Conservation (phyloP, 2,113 vertebrate genomes). For the Alexandromys fortis region DNA sequence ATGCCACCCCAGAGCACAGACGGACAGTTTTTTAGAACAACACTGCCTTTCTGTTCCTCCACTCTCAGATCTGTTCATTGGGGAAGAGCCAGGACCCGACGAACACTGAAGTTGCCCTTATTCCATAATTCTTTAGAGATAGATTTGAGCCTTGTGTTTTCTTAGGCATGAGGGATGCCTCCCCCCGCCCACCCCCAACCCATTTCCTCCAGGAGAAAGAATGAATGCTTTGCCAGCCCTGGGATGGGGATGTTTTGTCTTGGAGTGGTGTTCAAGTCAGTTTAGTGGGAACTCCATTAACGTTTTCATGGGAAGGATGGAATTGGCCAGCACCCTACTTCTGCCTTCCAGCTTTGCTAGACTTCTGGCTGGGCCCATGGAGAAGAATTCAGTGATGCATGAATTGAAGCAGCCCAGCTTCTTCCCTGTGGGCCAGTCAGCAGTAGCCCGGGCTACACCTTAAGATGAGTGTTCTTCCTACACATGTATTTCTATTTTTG, state of each 20-base stretch:
- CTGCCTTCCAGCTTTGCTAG: slow-evolving; percentile 22
- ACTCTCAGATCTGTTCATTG: neutral
- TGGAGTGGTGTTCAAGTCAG: neutral
- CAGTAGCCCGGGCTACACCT: slow-evolving; percentile 15
- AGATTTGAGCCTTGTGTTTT: slow-evolving; percentile 40
- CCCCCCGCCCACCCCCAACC: neutral
- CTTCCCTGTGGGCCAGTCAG: neutral
- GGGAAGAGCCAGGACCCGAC: slow-evolving; percentile 19
- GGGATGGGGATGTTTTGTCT: neutral
- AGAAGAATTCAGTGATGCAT: neutral
- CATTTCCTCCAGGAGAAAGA: slow-evolving; percentile 22
- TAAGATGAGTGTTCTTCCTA: neutral
- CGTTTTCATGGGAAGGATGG: slow-evolving; percentile 55
- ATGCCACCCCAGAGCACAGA: neutral
- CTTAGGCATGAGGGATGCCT: neutral
- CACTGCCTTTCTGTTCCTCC: neutral
- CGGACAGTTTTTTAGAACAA: neutral
- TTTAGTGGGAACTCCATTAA: slow-evolving; percentile 44
- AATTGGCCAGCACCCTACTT: slow-evolving; percentile 9
- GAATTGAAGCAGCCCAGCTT: neutral
- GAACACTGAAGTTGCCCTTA: neutral
- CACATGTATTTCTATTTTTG: slow-evolving; percentile 41
- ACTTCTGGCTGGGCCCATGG: neutral
- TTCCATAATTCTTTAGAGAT: slow-evolving; percentile 14
- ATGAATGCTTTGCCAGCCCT: neutral